Evolutionary conservation across 2,113 vertebrate genomes (phyloP), one percentile per base, ranked within the genome.

Genomic region (Sarotherodon lohbergeri): DNA sequence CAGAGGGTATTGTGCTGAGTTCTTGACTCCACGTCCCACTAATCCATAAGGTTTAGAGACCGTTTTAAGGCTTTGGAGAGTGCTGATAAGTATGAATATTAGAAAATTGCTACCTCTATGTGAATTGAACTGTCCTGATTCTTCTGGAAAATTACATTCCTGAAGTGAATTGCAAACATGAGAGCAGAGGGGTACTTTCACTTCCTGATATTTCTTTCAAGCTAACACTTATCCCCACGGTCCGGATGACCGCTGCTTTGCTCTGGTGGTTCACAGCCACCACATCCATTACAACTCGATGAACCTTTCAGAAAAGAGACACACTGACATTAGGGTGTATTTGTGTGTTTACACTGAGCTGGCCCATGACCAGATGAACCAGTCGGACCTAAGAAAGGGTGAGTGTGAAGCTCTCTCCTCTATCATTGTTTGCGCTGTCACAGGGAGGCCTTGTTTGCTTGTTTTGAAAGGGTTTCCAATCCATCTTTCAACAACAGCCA

Each of bases 341-440:
- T 29, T 82, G 83, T 9, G 73, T 89, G 88, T 88, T 83, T 80
- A 78, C 85, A 13, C 84, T 57, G 80, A 63, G 78, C 57, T 78
- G 84, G 88, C 82, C 82, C 52, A 4, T 2, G 19, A 83, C 57
- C 34, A 19, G 66, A 82, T 68, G 73, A 52, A 57, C 24, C 59
- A 19, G 57, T 90, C 10, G 3, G 78, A 83, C 85, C 71, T 39
- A 61, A 4, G 73, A 71, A 17, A 48, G 79, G 82, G 57, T 80
- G 80, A 63, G 52, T 34, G 19, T 81, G 68, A 78, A 71, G 32
- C 9, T 9, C 66, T 3, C 73, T 80, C 73, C 43, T 54, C 66
- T 17, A 2, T 66, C 76, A 81, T 5, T 63, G 86, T 91, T 92
- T 88, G 85, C 84, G 66, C 61, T 41, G 6, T 32, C 17, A 79